phyloP scores from a whole-genome alignment of 2,797 vertebrate genomes.

The Parauchenoglanis ngamensis region DNA sequence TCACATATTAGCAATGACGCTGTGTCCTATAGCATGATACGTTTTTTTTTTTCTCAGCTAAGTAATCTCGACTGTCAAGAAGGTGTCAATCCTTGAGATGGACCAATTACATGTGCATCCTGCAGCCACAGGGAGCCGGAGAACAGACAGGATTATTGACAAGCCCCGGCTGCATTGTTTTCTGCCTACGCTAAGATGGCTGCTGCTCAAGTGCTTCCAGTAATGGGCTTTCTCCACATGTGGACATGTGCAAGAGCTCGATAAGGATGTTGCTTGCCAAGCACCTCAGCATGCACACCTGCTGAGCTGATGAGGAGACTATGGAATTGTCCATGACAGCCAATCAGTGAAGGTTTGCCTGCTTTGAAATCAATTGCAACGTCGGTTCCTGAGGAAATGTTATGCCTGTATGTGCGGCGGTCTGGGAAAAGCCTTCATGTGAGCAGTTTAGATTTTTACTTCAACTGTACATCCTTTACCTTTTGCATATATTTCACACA shows the following conservation, averaged over 20 bases:
- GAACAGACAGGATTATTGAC: constrained; percentile 32
- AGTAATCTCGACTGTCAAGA: constrained; percentile 41
- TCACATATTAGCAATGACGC: constrained; percentile 11
- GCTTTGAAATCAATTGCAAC: constrained; percentile 21
- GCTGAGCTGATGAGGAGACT: constrained; percentile 10
- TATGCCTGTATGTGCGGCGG: no score
- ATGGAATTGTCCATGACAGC: constrained; percentile 19
- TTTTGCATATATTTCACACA: not conserved
- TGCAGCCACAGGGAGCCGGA: constrained; percentile 25
- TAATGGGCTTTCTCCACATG: constrained; percentile 66
- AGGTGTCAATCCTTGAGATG: constrained; percentile 42
- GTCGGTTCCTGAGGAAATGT: not conserved
- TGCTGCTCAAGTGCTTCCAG: constrained; percentile 67
- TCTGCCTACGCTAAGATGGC: constrained; percentile 61
- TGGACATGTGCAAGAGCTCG: constrained; percentile 65
- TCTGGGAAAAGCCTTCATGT: not conserved
- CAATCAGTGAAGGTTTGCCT: not conserved
- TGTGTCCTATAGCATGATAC: not conserved
- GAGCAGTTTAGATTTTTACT: not conserved
- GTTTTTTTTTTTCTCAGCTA: not conserved
- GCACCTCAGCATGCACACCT: constrained; percentile 44
- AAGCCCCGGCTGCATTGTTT: constrained; percentile 52
- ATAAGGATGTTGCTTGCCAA: constrained; percentile 67
- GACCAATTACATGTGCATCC: constrained; percentile 35
- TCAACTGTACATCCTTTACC: not conserved